Conservation (phyloP, 2,888 invertebrate genomes). For the Cheiracanthium punctorium region DNA sequence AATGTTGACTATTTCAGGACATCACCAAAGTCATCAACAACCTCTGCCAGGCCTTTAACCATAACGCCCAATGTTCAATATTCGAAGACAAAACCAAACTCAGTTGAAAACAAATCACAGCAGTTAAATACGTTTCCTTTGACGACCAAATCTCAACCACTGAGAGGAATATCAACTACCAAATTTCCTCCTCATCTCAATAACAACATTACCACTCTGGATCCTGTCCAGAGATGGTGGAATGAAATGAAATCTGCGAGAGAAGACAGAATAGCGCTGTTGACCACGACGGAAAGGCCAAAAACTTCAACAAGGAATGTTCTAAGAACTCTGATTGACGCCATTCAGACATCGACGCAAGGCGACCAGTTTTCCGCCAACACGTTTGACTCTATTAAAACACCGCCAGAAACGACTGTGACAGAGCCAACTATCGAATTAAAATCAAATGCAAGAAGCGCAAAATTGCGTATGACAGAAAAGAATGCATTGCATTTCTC, state of each 20-base stretch:
- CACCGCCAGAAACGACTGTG: not conserved
- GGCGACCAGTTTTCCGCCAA: constrained; percentile 13
- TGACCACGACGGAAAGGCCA: not conserved
- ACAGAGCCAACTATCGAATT: not conserved
- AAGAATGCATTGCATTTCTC: not conserved
- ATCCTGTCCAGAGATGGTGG: not conserved
- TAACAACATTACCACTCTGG: not conserved
- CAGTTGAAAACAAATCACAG: not conserved
- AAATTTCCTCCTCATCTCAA: not conserved
- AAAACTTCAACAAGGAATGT: constrained; percentile 3
- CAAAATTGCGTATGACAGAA: not conserved
- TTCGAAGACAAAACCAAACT: not conserved
- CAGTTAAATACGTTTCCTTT: not conserved
- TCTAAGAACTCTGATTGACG: constrained; percentile 28
- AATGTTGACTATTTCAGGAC: no score
- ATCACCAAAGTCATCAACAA: not conserved
- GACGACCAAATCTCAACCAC: not conserved
- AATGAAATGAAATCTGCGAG: not conserved
- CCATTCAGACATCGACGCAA: constrained; percentile 2
- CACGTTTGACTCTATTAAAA: constrained; percentile 39
- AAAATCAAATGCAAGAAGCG: not conserved
- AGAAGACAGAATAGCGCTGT: not conserved
- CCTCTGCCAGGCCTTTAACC: not conserved
- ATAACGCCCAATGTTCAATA: not conserved
- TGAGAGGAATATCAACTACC: not conserved